Evolutionary conservation across 2,888 invertebrate genomes (phyloP), one percentile per base, ranked within the genome.

Genomic region (Lydus trimaculatus): DNA sequence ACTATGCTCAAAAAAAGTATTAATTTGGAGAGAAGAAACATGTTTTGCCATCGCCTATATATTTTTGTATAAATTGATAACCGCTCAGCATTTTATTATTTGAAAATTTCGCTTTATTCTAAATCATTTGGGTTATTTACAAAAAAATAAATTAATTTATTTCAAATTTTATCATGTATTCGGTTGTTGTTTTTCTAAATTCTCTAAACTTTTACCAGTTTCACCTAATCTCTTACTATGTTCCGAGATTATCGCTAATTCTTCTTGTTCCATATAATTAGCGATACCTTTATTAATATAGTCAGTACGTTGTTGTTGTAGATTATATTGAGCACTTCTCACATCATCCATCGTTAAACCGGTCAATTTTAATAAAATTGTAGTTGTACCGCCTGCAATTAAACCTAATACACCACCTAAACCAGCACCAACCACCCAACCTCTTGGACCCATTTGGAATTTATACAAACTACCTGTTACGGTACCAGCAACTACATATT

Each of bases 401-500:
- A 88, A 80, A 62, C 94, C 93, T 65, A 94, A 79, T 1, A 82
- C 77, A 23, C 8, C 33, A 90, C 91, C 94, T 81, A 93, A 79
- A 17, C 88, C 84, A 56, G 88, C 88, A 8, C 94, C 95, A 39
- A 92, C 91, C 4, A 90, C 73, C 82, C 90, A 87, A 6, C 90
- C 94, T 63, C 89, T 88, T 1, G 91, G 81, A 0, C 95, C 95
- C 79, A 91, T 81, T 76, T 89, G 89, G 0, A 90, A 81, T 85
- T 92, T 94, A 80, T 91, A 94, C 6, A 91, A 17, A 0, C 87
- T 86, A 0, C 95, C 93, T 0, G 92, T 89, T 0, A 90, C 8
- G 0, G 87, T 83, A 9, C 94, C 95, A 0, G 91, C 93, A 1
- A 86, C 78, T 0, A 90, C 76, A 82, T 91, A 93, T 78, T 94